A percentile compares a stretch with the other conserved stretches of the same genome.
These are phyloP conservation scores for Trinorchestia longiramus DNA, from an alignment of 1,140 invertebrate species.

Conservation along the genomic window DNA sequence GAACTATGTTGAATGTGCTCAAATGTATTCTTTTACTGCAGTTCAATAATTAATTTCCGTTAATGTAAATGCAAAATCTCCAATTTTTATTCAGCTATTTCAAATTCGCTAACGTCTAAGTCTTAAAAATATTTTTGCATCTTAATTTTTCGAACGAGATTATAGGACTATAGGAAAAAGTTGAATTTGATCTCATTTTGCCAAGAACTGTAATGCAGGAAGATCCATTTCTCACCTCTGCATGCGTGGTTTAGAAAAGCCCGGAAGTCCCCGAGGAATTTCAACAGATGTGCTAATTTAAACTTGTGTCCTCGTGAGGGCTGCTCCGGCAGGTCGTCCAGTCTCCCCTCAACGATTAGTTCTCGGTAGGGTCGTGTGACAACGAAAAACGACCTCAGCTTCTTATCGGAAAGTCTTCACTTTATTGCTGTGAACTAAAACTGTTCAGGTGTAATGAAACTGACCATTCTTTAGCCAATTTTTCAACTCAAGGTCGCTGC, in stretches of 20 bases:
- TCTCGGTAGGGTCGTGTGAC: background rate
- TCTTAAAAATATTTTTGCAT: too few relatives aligned
- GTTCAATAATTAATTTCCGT: too few relatives aligned
- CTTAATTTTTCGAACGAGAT: too few relatives aligned
- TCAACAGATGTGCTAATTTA: slow-evolving; percentile 30
- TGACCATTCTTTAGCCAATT: background rate
- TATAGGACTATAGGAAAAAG: too few relatives aligned
- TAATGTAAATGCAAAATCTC: too few relatives aligned
- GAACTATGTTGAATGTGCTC: too few relatives aligned
- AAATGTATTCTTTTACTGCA: too few relatives aligned
- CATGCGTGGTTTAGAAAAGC: background rate
- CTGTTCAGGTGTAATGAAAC: background rate
- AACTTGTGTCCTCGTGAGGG: slow-evolving; percentile 31
- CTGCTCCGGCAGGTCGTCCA: background rate
- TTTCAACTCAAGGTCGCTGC: background rate
- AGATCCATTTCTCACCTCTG: background rate
- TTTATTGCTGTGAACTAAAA: background rate
- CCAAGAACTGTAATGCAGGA: background rate
- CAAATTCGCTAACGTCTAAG: too few relatives aligned
- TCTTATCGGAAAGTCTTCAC: background rate
- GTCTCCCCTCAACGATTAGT: background rate
- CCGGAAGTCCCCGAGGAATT: background rate
- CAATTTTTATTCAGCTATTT: too few relatives aligned
- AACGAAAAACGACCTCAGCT: background rate
- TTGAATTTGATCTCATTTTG: background rate